A percentile compares a stretch with the other conserved stretches of the same genome.
Conservation (phyloP, 1,140 invertebrate species). For the Lepidurus arcticus region DNA sequence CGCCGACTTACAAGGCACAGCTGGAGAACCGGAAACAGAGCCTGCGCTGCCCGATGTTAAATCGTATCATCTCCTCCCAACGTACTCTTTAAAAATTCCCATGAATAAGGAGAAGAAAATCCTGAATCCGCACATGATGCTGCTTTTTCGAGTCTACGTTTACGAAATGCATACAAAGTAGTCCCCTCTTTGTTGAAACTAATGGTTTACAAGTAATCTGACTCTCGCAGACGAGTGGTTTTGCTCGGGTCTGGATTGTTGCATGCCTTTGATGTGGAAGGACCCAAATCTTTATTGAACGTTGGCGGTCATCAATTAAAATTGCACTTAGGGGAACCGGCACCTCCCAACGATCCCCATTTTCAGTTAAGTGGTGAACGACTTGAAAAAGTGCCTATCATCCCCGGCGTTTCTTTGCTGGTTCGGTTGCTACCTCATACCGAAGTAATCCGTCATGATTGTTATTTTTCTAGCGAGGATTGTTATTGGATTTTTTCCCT, state of each 20-base stretch:
- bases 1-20: neutral
- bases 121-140: conserved; percentile 15
- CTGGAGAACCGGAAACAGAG: neutral
- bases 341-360: neutral
- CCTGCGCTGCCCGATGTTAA: neutral
- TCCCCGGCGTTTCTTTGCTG: conserved; percentile 6
- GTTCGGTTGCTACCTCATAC: neutral
- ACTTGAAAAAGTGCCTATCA: neutral
- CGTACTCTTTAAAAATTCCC: conserved; percentile 3
- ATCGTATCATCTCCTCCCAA: neutral
- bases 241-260: conserved; percentile 1
- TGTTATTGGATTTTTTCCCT: neutral
- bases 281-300: conserved; percentile 11
- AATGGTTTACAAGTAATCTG: neutral
- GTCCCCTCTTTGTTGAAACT: neutral
- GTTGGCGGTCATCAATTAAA: conserved; percentile 11
- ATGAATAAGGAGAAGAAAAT: conserved; percentile 22
- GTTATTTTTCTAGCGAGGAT: neutral
- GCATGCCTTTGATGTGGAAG: conserved; percentile 10
- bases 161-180: conserved; percentile 19
- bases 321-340: conserved; percentile 3
- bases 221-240: conserved; percentile 2
- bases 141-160: neutral
- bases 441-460: neutral
- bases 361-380: neutral